Evolutionary conservation across 2,797 vertebrate genomes (phyloP), one percentile per base, ranked within the genome.

Genomic region (Lithobates pipiens): DNA sequence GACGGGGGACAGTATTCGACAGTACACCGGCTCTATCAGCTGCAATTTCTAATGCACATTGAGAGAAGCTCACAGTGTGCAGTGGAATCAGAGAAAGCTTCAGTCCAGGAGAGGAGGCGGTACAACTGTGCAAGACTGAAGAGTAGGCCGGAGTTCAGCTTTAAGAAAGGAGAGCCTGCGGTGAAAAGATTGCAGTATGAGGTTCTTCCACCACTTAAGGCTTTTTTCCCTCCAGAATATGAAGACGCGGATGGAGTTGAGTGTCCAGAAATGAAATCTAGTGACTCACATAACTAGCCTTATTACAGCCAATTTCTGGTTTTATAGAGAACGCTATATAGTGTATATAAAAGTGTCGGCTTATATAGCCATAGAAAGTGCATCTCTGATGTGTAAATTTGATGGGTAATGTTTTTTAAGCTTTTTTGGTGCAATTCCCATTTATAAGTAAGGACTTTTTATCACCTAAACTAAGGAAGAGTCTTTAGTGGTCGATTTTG

Each of bases 261-360:
- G 54, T 36, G 57, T 16, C 76, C 50, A 36, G 23, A 18, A 77
- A 77, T 57, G 29, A 63, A 23, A 36, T 63, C 76, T 77, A 77
- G 63, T 77, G 76, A 77, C 50, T 34, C 54, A 32, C 27, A 23
- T 39, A 46, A 57, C 74, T 23, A 57, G 29, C 16, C 23, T 34
- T 77, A 36, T 77, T 63, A 34, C 34, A 34, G 36, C 18, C 27
- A 77, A 63, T 77, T 77, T 61, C 23, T 29, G 74, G 3, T 76
- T n/a, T 76, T 76, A 46, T 76, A 54, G 44, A 76, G n/a, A 54
- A 34, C n/a, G 32, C 42, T 54, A 57, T 42, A 76, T 76, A 57
- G 11, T 54, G 44, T 61, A 6, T 54, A 32, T 32, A 75, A 75
- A 75, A 75, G 42, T 21, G n/a, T 27, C 11, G 39, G 72, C 42